phyloP scores from a whole-genome alignment of 2,797 vertebrate species.

The Coreius guichenoti region DNA sequence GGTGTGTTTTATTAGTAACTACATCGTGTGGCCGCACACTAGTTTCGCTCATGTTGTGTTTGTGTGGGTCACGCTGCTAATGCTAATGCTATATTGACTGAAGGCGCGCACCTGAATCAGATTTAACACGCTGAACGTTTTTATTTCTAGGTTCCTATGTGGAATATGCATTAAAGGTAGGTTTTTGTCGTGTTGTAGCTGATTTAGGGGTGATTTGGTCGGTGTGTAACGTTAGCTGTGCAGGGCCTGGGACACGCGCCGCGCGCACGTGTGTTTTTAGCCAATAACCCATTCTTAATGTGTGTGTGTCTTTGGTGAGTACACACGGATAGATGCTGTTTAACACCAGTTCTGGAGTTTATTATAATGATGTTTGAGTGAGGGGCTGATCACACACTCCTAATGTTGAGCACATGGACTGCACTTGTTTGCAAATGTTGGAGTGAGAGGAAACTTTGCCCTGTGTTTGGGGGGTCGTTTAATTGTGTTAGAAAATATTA shows the following conservation, averaged over 20 bases:
- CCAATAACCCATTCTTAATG: neutral
- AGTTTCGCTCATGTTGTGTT: neutral
- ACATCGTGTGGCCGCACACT: conserved; percentile 54
- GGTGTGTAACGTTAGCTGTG: neutral
- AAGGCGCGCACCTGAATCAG: neutral
- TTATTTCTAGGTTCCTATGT: no score
- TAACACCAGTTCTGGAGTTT: neutral
- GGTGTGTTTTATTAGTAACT: neutral
- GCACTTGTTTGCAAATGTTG: neutral
- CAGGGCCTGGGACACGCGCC: conserved; percentile 2
- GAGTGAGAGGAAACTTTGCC: neutral
- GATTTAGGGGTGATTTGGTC: accelerated
- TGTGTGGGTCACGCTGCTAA: conserved; percentile 19
- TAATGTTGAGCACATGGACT: neutral
- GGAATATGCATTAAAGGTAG: no score
- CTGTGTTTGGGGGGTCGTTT: neutral
- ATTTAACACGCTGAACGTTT: neutral
- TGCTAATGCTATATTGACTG: conserved; percentile 18
- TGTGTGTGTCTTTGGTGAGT: neutral
- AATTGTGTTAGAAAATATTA: neutral
- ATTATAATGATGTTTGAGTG: neutral
- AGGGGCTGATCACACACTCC: neutral
- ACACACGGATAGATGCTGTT: neutral
- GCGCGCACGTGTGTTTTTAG: neutral
- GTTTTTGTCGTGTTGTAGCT: neutral